These are phyloP conservation scores for Bos indicus DNA, from an alignment of 2,113 vertebrate species.

Conservation along the genomic window DNA sequence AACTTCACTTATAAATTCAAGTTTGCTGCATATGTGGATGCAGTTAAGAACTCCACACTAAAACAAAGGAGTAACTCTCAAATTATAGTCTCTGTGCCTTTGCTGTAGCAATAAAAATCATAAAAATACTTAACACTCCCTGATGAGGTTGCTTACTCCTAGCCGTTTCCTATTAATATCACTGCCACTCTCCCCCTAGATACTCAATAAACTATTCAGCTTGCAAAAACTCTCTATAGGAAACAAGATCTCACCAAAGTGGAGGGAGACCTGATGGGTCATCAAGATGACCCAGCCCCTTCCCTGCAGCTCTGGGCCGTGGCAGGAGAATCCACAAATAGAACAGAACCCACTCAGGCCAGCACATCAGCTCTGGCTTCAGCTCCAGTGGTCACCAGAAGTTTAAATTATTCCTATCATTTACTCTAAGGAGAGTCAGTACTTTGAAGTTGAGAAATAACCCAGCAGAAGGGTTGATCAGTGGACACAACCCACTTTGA, in stretches of 20 bases:
- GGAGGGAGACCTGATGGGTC: neutral
- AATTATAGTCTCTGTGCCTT: neutral
- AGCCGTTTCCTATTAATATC: neutral
- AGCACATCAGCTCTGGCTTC: neutral
- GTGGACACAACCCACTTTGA: neutral
- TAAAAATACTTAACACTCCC: neutral
- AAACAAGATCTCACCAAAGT: neutral
- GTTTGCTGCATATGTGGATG: conserved; percentile 3
- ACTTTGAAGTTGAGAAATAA: neutral
- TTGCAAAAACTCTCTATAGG: neutral
- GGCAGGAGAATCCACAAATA: neutral
- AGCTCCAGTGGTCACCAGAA: neutral
- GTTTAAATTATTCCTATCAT: neutral
- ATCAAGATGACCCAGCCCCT: neutral
- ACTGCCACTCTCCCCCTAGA: neutral
- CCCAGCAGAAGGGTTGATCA: neutral
- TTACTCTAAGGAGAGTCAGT: neutral
- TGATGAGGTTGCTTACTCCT: neutral
- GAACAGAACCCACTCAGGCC: neutral
- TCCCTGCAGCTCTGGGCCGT: neutral
- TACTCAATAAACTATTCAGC: neutral
- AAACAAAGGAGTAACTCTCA: neutral
- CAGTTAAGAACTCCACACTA: conserved; percentile 20
- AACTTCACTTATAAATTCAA: conserved; percentile 18
- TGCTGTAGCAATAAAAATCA: neutral